Evolutionary conservation across 2,113 vertebrate species (phyloP), one percentile per base, ranked within the genome.

Genomic region (Istiophorus platypterus): DNA sequence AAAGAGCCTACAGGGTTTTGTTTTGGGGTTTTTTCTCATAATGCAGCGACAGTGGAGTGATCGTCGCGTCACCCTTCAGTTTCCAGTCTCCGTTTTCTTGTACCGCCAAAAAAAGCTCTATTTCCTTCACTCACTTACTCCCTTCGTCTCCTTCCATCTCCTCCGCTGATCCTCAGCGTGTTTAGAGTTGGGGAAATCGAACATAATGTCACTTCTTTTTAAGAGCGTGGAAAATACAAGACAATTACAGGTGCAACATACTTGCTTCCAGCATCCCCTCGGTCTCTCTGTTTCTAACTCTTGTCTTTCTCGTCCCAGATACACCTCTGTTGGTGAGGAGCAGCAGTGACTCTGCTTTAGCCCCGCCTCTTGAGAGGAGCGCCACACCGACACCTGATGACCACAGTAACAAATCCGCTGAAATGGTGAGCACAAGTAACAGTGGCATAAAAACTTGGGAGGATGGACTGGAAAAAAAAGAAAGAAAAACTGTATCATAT

Each of bases 301-400:
- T 37, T 0, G 0, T 73, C 15, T 52, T 56, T 77, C 58, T 75
- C 41, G 2, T 13, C 27, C 2, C 63, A 94, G 92, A 90, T 64
- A 93, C 88, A 0, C 89, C 90, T 31, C 87, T 94, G 47, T 4
- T 94, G 77, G 93, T 94, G 76, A 89, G 93, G 67, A 94, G 93
- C 90, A 93, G 87, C 89, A 94, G 93, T 7, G 93, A 94, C 84
- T 86, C 93, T 0, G 90, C 61, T 0, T 20, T 94, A 67, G 69
- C 51, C 11, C 87, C 88, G 0, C 34, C 72, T 37, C 15, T 31
- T 10, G 77, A 77, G 31, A 42, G 0, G 1, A 61, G 11, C 11
- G 42, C 61, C 52, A 65, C 58, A 2, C 72, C 76, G 13, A 42
- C 82, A 52, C 72, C 71, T 29, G 80, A 64, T 7, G 58, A 85